A percentile compares a stretch with the other conserved stretches of the same genome.
Evolutionary conservation across 2,113 vertebrate genomes (phyloP).

Genomic region (Vidua macroura): DNA sequence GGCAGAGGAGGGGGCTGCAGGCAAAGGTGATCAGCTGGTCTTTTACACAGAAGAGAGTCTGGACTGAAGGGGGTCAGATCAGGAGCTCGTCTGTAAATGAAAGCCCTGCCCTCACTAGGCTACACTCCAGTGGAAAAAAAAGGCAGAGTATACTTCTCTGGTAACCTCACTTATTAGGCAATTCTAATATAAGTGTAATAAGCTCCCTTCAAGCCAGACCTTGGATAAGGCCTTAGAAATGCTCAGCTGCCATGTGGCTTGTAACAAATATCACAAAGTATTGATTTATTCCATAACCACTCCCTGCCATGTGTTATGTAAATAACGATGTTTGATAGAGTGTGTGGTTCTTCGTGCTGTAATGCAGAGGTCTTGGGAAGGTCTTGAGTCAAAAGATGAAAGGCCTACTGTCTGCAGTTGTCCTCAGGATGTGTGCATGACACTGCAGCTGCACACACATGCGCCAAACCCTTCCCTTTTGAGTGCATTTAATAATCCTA

Average conservation of each 20-base stretch:
- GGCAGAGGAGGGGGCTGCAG: neutral
- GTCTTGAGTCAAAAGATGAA: conserved; percentile 52
- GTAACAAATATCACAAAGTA: conserved; percentile 50
- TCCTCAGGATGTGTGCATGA: neutral
- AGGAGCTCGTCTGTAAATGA: neutral
- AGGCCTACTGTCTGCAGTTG: conserved; percentile 31
- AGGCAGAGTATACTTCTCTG: neutral
- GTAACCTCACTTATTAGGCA: conserved; percentile 15
- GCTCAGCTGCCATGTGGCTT: conserved; percentile 53
- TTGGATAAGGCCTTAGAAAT: conserved; percentile 39
- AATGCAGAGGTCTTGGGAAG: conserved; percentile 39
- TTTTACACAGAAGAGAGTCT: neutral
- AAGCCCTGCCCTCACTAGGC: neutral
- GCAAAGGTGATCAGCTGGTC: neutral
- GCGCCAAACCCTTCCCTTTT: neutral
- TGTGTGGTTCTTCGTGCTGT: conserved; percentile 6
- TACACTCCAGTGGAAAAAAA: neutral
- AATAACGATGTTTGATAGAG: neutral
- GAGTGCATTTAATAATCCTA: neutral
- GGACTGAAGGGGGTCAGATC: neutral
- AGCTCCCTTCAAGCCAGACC: conserved; percentile 27
- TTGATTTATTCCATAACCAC: conserved; percentile 53
- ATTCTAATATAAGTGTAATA: conserved; percentile 39
- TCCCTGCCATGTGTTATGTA: conserved; percentile 52
- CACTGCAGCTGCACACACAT: conserved; percentile 10